phyloP scores from a whole-genome alignment of 2,797 vertebrate species.

The Odontamblyopus rebecca region DNA sequence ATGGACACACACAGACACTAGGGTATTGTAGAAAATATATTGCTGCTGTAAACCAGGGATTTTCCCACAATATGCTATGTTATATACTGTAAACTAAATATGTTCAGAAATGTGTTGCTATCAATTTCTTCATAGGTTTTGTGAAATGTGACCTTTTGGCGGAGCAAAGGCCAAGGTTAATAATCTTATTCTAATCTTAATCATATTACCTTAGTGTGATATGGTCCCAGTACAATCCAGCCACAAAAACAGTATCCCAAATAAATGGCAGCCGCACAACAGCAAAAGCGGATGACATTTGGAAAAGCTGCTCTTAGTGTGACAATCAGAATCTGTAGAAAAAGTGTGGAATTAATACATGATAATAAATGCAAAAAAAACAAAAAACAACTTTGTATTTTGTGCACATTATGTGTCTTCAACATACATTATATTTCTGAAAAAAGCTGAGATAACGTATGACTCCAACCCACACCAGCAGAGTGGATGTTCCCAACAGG shows the following conservation, averaged over 20 bases:
- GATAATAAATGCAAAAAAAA: background rate
- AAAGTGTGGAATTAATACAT: background rate
- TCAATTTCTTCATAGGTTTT: background rate
- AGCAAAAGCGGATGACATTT: conserved; percentile 92
- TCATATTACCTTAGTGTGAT: conserved; percentile 85
- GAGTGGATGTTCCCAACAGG: conserved; percentile 90
- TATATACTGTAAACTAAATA: background rate
- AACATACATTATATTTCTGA: conserved; percentile 92
- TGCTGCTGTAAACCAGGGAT: no score
- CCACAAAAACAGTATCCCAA: conserved; percentile 96
- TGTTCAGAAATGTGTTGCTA: background rate
- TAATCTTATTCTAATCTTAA: background rate
- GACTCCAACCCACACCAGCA: conserved; percentile 94
- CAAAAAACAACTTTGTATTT: background rate
- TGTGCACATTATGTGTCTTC: background rate
- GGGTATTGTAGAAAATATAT: no score
- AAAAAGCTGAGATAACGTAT: conserved; percentile 96
- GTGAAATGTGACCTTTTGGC: background rate
- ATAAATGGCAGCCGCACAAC: conserved; percentile 92
- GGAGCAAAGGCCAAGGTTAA: background rate
- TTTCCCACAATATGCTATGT: no score
- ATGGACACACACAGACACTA: no score
- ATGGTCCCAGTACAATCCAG: conserved; percentile 93
- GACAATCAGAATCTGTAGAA: conserved; percentile 87
- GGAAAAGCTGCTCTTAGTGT: conserved; percentile 89